Base-by-base conservation (phyloP, 2,113 vertebrate species). In the Nycticebus coucang region DNA sequence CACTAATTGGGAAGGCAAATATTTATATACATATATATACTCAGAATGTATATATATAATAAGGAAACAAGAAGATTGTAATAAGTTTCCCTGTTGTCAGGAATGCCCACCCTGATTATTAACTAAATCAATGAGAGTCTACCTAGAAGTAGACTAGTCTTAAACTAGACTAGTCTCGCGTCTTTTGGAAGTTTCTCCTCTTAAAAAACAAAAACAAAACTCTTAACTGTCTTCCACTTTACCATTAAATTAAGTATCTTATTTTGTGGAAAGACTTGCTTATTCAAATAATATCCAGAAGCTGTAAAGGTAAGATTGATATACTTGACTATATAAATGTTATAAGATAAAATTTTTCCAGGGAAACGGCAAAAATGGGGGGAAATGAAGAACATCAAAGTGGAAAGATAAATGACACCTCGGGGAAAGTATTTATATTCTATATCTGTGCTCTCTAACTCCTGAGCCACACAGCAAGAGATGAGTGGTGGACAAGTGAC, bases 291-390 rank as follows among this genome's bases (percentile, higher is more conserved):
- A 80, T 75, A 77, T 24, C 84, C 64, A 50, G 26, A 94, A 53
- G 5, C 37, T 45, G 30, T 93, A 92, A 92, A 86, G 53, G 53
- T 89, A 89, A 95, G 37, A 80, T 68, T 87, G 91, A 87, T 75
- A 96, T 24, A 64, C 53, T 88, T 82, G 41, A 66, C 12, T 88
- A 5, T 87, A 60, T 95, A 94, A 87, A 72, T 11, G 9, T 59
- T 80, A 66, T 78, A 93, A 85, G 94, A 83, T 74, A 93, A 85
- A 95, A 83, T 74, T 95, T 97, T 53, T 91, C 22, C 33, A 71
- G 64, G 26, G 53, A 86, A 96, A 92, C 17, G 68, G 37, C 57
- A 78, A 50, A 85, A 91, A 77, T 62, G 60, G 17, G 33, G 28
- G 15, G 7, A 78, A 68, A 75, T 6, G 26, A 71, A 85, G 60